Base-by-base conservation (phyloP, 2,888 invertebrate genomes). In the Microplitis deprimator region DNA sequence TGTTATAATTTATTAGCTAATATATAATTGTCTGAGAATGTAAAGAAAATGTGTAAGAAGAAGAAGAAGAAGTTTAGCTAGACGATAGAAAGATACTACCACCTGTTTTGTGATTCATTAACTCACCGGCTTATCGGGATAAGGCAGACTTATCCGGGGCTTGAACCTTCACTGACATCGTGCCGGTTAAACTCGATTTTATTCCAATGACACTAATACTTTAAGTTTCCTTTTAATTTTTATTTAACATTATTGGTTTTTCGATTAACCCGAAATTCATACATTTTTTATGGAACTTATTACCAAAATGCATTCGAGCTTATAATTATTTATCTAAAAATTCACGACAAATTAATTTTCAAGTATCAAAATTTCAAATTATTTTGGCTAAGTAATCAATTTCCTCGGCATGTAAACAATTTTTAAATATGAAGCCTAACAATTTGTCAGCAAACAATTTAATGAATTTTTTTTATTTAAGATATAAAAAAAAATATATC, bases 41-140 rank as follows among this genome's bases (percentile, higher is more conserved):
- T 13, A 50, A 50, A 8, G 50, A 50, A 50, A 50, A 50, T 13
- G 50, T 13, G 13, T 50, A 10, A 50, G 13, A 50, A 50, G 8
- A 13, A 50, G 8, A 13, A 50, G 50, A 50, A 50, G 8, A 50
- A 50, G 50, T 50, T 8, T 50, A 50, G 50, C 13, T 50, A 50
- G 50, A 50, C 50, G 50, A 50, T 50, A 50, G 84, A 82, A 75
- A 84, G 84, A 87, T 83, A 84, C 87, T 86, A 85, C 89, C 89
- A 89, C 89, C 89, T 89, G 89, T 89, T 89, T 89, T 89, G 89
- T 89, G 89, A 89, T 89, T 89, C 89, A 89, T 89, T 89, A 89
- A 89, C 89, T 89, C 88, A 89, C 87, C 87, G 89, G 89, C 89
- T 89, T 89, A 89, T 89, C 89, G 89, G 89, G 89, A 89, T 89